A percentile compares a stretch with the other conserved stretches of the same genome.
Conservation (phyloP, 2,113 vertebrate genomes). For the Mastomys natalensis region DNA sequence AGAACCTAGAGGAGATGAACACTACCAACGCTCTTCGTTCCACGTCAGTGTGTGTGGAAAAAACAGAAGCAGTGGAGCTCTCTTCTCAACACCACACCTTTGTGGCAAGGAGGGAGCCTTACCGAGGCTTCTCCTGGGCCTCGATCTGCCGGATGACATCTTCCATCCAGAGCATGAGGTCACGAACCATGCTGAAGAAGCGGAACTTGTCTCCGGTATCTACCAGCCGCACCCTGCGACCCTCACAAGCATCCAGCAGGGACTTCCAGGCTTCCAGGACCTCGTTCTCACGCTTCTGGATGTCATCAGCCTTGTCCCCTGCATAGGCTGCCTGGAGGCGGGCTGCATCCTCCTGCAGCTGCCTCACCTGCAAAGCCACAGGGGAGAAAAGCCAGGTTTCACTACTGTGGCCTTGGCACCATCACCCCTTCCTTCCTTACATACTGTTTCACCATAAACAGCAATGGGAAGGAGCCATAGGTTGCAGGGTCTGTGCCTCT, state of each 20-base stretch:
- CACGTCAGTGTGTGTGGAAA: not conserved
- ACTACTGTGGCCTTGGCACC: accelerated
- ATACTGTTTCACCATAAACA: not conserved
- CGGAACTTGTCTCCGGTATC: conserved; percentile 98
- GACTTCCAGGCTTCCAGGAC: conserved; percentile 95
- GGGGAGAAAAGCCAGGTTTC: not conserved
- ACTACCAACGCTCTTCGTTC: not conserved
- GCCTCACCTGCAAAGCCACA: conserved; percentile 90
- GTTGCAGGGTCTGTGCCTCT: too few species aligned
- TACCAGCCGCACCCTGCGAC: conserved; percentile 91
- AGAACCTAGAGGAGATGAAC: not conserved
- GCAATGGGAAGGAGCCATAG: not conserved
- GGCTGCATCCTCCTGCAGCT: conserved; percentile 97
- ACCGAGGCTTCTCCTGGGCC: conserved; percentile 98
- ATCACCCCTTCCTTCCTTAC: not conserved
- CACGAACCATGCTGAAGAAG: conserved; percentile 97
- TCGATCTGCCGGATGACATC: conserved; percentile 97
- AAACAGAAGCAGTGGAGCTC: accelerated
- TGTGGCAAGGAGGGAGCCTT: not conserved
- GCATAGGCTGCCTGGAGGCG: conserved; percentile 98
- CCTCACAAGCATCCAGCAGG: conserved; percentile 94
- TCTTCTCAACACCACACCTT: not conserved
- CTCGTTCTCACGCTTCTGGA: conserved; percentile 95
- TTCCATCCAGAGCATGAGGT: conserved; percentile 99
- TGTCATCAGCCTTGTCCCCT: conserved; percentile 98